Evolutionary conservation across 2,797 vertebrate species (phyloP), one percentile per base, ranked within the genome.

Genomic region (Craterocephalus amniculus): DNA sequence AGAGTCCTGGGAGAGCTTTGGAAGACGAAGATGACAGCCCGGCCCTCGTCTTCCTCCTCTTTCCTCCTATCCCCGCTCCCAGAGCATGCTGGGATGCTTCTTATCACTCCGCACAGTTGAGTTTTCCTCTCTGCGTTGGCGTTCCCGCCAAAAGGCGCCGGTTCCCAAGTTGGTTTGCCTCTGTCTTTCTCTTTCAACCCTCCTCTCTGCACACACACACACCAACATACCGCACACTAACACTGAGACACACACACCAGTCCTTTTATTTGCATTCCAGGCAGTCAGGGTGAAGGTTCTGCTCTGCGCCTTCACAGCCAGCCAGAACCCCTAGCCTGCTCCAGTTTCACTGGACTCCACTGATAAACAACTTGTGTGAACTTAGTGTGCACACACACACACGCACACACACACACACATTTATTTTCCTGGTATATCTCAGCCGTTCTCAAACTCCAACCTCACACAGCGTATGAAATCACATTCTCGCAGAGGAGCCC

Each of bases 101-200:
- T 93, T 94, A 93, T 94, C 92, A 71, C 83, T 72, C 70, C 6
- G 35, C 71, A 43, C 92, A 92, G 92, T 92, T 63, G 84, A 90
- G 74, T 84, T 86, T 75, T 78, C 80, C 85, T 70, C 78, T 68
- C 73, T 58, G 34, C 66, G 71, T 75, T 52, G 79, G 74, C 60
- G 52, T 81, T 81, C 72, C 65, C 70, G 78, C 89, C 88, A 89
- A 91, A 85, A 87, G 74, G 73, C 77, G 8, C 66, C 73, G 45
- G 78, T 66, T 90, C 89, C 82, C 84, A 43, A 78, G 83, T 79
- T 60, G 18, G 27, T 70, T 72, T 70, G 56, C 62, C 24, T 9
- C 24, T 66, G 59, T 78, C 71, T 58, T 68, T 74, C 76, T 61
- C 38, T 69, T 52, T 71, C 32, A 48, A 10, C 31, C 58, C 72